Conservation (phyloP, 2,113 vertebrate genomes). For the Himantopus leucocephalus region DNA sequence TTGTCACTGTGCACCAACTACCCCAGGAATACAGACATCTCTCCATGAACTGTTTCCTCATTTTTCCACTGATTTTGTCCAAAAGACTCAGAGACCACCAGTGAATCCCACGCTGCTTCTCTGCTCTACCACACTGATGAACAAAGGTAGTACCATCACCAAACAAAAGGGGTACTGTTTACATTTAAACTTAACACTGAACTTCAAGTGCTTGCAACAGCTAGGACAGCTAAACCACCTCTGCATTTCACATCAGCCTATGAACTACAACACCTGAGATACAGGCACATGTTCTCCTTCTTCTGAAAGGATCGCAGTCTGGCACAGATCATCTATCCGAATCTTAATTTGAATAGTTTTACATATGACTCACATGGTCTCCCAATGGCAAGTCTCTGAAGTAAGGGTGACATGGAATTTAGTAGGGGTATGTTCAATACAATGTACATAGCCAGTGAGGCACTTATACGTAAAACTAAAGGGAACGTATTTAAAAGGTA, state of each 20-base stretch:
- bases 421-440: background rate
- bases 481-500: background rate
- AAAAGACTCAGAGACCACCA: background rate
- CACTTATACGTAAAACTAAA: background rate
- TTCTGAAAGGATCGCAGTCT: background rate
- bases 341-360: background rate
- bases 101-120: background rate
- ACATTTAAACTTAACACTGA: background rate
- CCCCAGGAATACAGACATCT: background rate
- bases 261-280: background rate
- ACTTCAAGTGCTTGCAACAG: background rate
- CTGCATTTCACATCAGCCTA: background rate
- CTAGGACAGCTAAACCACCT: background rate
- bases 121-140: background rate
- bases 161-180: background rate
- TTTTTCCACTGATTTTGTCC: background rate
- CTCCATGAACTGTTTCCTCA: background rate
- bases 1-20: background rate
- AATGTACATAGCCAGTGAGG: fast-evolving
- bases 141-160: background rate
- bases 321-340: background rate
- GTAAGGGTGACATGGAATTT: background rate
- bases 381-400: background rate
- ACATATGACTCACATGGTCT: background rate
- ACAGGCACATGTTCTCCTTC: fast-evolving